These are phyloP conservation scores for Gymnoscelis rufifasciata DNA, from an alignment of 2,888 invertebrate genomes.

Conservation along the genomic window DNA sequence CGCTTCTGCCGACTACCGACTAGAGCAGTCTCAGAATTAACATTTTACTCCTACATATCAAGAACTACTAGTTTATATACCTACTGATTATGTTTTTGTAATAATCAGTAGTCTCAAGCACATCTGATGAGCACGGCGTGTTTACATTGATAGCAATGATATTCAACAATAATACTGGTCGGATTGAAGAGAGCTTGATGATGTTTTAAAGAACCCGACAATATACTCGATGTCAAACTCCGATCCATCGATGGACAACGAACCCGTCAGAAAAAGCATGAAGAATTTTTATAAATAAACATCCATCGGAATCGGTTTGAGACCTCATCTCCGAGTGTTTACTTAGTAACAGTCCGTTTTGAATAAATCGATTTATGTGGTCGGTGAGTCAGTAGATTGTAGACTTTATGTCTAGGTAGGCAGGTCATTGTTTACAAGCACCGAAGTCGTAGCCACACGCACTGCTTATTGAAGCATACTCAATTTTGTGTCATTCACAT, in stretches of 20 bases:
- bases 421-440: conserved; percentile 11
- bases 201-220: conserved; percentile 49
- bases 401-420: conserved; percentile 13
- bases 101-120: conserved; percentile 14
- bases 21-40: conserved; percentile 13
- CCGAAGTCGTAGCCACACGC: neutral
- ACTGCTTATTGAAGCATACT: conserved; percentile 34
- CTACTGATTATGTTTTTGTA: conserved; percentile 13
- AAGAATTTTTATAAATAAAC: conserved; percentile 69
- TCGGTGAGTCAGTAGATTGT: conserved; percentile 6
- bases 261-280: conserved; percentile 61
- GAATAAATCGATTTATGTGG: conserved; percentile 65
- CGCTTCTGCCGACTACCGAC: conserved; percentile 12
- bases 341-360: conserved; percentile 73
- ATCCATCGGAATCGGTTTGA: conserved; percentile 66
- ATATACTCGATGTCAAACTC: conserved; percentile 54
- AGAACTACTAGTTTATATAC: conserved; percentile 11
- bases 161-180: conserved; percentile 42
- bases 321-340: conserved; percentile 67
- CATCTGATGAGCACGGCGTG: conserved; percentile 11
- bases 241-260: conserved; percentile 52
- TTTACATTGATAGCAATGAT: conserved; percentile 33
- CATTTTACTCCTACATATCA: conserved; percentile 16
- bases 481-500: conserved; percentile 31
- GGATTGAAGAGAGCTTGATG: conserved; percentile 15